phyloP scores from a whole-genome alignment of 2,888 invertebrate species.

The Syrphus vitripennis region DNA sequence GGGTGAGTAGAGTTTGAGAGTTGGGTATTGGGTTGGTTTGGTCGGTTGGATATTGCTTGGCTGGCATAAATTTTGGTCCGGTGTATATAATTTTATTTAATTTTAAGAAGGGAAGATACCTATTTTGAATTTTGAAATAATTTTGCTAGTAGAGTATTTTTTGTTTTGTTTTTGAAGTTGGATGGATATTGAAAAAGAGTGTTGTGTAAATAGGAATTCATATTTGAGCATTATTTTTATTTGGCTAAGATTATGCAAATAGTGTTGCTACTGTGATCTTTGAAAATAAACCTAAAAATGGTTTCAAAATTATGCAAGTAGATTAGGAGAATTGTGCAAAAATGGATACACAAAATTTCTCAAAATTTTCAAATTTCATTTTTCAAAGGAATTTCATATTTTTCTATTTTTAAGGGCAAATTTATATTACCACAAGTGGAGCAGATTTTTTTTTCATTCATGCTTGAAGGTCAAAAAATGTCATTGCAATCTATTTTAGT shows the following conservation, averaged over 20 bases:
- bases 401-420: too few species aligned
- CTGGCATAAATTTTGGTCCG: not conserved
- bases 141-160: not conserved
- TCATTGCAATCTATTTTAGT: too few species aligned
- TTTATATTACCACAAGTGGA: too few species aligned
- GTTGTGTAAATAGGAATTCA: not conserved
- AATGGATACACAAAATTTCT: too few species aligned
- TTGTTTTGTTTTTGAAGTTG: not conserved
- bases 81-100: not conserved
- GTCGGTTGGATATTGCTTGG: not conserved
- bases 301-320: too few species aligned
- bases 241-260: not conserved
- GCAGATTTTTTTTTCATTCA: too few species aligned
- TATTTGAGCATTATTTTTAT: not conserved
- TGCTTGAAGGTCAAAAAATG: too few species aligned
- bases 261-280: not conserved
- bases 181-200: not conserved
- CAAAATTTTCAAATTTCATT: too few species aligned
- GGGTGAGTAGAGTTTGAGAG: constrained; percentile 48
- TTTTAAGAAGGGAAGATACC: not conserved
- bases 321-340: too few species aligned
- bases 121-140: too few species aligned
- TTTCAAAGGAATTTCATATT: too few species aligned
- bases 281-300: not conserved
- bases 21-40: not conserved